Evolutionary conservation across 2,888 invertebrate species (phyloP), one percentile per base, ranked within the genome.

Genomic region (Melinaea menophilus): DNA sequence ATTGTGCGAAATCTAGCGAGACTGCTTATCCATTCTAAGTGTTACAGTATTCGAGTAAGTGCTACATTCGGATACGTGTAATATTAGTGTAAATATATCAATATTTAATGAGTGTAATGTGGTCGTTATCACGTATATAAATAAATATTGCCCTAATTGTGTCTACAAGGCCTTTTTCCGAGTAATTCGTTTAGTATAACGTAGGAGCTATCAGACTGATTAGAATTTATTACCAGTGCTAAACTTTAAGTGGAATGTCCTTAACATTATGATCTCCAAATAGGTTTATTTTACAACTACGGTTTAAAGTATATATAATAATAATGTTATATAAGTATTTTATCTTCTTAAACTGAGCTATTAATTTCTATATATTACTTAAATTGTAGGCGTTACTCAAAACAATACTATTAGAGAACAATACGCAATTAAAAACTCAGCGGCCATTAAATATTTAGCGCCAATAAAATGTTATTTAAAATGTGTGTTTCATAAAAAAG

Each of bases 191-290:
- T 64, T 55, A 60, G 60, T 56, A 35, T 56, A 70, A 71, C 72
- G 48, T 48, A 51, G 31, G n/a, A 46, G 9, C 69, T 71, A 75
- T 70, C 69, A 48, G 65, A 61, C 73, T 78, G 72, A 81, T 79
- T 79, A 67, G 71, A 73, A 82, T 82, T 83, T 81, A 82, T 80
- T 68, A 74, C 71, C 56, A 54, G 69, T 66, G 56, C 65, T 31
- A 51, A 51, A 31, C 74, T 69, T 73, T 65, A 79, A 80, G 71
- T 79, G 77, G 71, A 71, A 67, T 69, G 80, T 75, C 80, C 79
- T 82, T 77, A 75, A 72, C 72, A 73, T 69, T 64, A 56, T 59
- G 64, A 65, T 41, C 41, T 9, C n/a, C 54, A 57, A 47, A 48
- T 13, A 56, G 41, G 22, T 45, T 55, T 48, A 34, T 64, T 60